phyloP scores from a whole-genome alignment of 2,888 invertebrate species.

The Scaeva pyrastri region DNA sequence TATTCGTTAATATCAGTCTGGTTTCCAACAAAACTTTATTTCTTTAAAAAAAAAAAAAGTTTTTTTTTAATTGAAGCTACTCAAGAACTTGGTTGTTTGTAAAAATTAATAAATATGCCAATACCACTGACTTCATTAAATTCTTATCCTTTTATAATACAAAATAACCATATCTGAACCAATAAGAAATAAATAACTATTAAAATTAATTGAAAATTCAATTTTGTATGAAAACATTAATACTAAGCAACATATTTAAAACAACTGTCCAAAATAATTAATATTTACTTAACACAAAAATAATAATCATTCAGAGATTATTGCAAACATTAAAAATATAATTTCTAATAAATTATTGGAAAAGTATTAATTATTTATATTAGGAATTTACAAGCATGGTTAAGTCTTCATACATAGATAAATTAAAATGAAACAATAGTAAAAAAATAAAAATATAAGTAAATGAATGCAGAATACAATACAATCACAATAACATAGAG shows the following conservation, averaged over 20 bases:
- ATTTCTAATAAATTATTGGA: slow-evolving; percentile 47
- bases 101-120: not conserved
- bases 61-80: not conserved
- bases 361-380: slow-evolving; percentile 46
- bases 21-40: too few species aligned
- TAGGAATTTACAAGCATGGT: slow-evolving; percentile 37
- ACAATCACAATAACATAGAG: slow-evolving; percentile 67
- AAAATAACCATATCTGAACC: slow-evolving; percentile 45
- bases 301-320: slow-evolving; percentile 24
- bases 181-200: slow-evolving; percentile 37
- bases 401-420: slow-evolving; percentile 54
- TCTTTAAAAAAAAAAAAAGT: too few species aligned
- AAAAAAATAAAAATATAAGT: slow-evolving; percentile 31
- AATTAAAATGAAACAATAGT: slow-evolving; percentile 22
- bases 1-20: too few species aligned
- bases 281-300: slow-evolving; percentile 14
- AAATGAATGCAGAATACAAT: slow-evolving; percentile 66
- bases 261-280: slow-evolving; percentile 37
- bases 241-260: not conserved
- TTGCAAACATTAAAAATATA: slow-evolving; percentile 21
- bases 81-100: not conserved
- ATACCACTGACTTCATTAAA: slow-evolving; percentile 6
- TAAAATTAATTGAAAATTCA: slow-evolving; percentile 27
- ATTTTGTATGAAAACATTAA: slow-evolving; percentile 18
- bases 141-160: slow-evolving; percentile 16